Evolutionary conservation across 2,888 invertebrate species (phyloP), one percentile per base, ranked within the genome.

Genomic region (Argyresthia goedartella): DNA sequence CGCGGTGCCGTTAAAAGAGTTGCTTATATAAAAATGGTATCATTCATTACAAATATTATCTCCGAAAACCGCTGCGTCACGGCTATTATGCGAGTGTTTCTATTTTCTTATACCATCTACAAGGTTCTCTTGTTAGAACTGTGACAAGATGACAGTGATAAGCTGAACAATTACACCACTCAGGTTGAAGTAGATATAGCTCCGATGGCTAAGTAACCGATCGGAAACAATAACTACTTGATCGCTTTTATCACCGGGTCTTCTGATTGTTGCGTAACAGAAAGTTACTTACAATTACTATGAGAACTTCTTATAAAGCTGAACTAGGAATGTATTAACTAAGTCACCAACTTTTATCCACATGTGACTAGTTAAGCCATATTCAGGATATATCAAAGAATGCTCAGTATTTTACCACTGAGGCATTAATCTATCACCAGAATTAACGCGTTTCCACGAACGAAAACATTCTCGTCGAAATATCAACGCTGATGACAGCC

Each of bases 81-180:
- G 63, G 65, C 56, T 57, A 59, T 60, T 62, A 51, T 51, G 42
- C 64, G 70, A 69, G 67, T 70, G 67, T 73, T 73, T 73, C 60
- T 64, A 58, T 68, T 72, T 69, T 60, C 65, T 25, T 25, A 25
- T 25, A 25, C 6, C 25, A 59, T 33, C 47, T 13, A 51, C 16
- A 69, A 65, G 65, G 64, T 73, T 72, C 65, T 69, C 76, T 78
- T 69, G 73, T 76, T 73, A 60, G 67, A 69, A 65, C 77, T 80
- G 80, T 81, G 81, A 77, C 72, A 61, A 77, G 79, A 81, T 77
- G 63, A 55, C 51, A 58, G 63, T 57, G 79, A 79, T 78, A 76
- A 71, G 62, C 59, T 53, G 56, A 56, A 54, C 55, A 55, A 53
- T 63, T 60, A 62, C 65, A 39, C 8, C 33, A 9, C 15, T 13